phyloP scores from a whole-genome alignment of 1,140 invertebrate species.

The Lucilia cuprina region DNA sequence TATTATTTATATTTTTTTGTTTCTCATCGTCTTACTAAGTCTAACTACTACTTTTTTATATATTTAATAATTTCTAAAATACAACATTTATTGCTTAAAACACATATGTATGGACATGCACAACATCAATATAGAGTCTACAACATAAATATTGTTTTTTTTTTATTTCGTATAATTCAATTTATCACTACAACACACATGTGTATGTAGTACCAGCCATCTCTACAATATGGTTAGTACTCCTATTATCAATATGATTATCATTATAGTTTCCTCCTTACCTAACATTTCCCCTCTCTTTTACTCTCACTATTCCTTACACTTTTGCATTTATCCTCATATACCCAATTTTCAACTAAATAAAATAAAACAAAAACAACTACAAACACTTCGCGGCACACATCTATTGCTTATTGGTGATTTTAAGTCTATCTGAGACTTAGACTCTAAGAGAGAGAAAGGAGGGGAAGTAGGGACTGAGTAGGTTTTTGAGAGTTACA shows the following conservation, averaged over 20 bases:
- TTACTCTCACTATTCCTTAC: not conserved
- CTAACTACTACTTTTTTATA: constrained; percentile 18
- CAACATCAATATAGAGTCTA: constrained; percentile 33
- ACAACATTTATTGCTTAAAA: constrained; percentile 35
- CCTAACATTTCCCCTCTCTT: not conserved
- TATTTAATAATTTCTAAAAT: constrained; percentile 26
- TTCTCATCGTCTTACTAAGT: not conserved
- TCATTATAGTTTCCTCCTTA: not conserved
- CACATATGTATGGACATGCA: constrained; percentile 28
- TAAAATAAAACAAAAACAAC: not conserved
- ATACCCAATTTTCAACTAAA: not conserved
- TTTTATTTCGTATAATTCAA: constrained; percentile 6
- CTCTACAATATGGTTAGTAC: not conserved
- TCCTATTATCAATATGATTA: constrained; percentile 32
- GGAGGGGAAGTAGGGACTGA: not conserved
- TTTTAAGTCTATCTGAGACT: not conserved
- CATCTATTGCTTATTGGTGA: not conserved
- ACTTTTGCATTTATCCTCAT: not conserved
- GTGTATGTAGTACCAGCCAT: not conserved
- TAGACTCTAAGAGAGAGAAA: not conserved
- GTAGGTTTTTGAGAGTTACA: constrained; percentile 10
- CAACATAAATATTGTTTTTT: constrained; percentile 16
- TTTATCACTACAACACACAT: constrained; percentile 27
- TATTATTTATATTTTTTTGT: not conserved
- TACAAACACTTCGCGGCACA: not conserved